phyloP scores from a whole-genome alignment of 2,888 invertebrate species.

The Brachycybe producta region DNA sequence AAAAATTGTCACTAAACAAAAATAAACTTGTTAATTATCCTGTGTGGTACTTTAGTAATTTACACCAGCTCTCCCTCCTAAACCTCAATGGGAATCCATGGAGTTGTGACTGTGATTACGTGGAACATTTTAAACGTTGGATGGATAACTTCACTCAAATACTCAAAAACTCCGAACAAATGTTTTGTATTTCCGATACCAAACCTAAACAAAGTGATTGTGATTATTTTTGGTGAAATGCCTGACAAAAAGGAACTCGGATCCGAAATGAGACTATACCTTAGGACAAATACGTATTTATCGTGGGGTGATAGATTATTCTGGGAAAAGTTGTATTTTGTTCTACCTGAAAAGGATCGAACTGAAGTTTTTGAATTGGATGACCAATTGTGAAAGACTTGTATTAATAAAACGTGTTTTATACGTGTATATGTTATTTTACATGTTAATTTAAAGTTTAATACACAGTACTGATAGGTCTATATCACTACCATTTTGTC shows the following conservation, averaged over 20 bases:
- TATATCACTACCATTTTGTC: too few species aligned
- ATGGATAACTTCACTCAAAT: conserved; percentile 48
- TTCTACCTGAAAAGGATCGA: conserved; percentile 71
- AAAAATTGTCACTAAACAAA: conserved; percentile 53
- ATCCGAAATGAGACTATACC: conserved; percentile 70
- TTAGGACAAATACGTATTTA: conserved; percentile 70
- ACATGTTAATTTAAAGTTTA: too few species aligned
- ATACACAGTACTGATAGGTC: too few species aligned
- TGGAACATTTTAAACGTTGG: conserved; percentile 62
- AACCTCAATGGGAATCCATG: conserved; percentile 6
- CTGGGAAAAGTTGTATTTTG: conserved; percentile 82
- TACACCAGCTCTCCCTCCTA: background rate
- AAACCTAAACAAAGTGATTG: conserved; percentile 68
- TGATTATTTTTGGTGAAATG: conserved; percentile 69
- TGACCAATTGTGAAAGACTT: too few species aligned
- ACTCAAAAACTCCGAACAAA: conserved; percentile 42
- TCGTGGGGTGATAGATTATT: conserved; percentile 81
- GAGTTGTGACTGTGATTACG: conserved; percentile 13
- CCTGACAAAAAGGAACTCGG: conserved; percentile 69
- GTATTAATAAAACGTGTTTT: too few species aligned
- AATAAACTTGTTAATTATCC: conserved; percentile 55
- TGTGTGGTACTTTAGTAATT: conserved; percentile 45
- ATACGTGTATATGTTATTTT: too few species aligned
- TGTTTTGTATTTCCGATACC: conserved; percentile 44
- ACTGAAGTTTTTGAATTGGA: too few species aligned